These are phyloP conservation scores for Leptinotarsa juncta DNA, from an alignment of 2,888 invertebrate species.

Conservation along the genomic window DNA sequence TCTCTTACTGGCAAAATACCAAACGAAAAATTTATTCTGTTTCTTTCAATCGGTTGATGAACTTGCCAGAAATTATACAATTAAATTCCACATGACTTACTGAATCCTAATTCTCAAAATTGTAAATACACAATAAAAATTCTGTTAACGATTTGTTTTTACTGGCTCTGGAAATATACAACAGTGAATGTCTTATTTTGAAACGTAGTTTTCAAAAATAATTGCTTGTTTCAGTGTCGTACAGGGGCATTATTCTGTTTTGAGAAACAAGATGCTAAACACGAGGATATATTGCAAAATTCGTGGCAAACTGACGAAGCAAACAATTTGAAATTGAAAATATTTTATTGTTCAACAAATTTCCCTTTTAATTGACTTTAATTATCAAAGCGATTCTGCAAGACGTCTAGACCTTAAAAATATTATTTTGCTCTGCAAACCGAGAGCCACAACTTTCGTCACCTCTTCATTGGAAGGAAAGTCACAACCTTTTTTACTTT, in stretches of 20 bases:
- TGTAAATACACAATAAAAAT: slow-evolving; percentile 17
- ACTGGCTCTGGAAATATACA: not conserved
- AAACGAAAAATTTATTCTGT: not conserved
- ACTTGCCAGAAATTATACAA: slow-evolving; percentile 8
- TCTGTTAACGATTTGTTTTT: not conserved
- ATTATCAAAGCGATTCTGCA: too few relatives aligned
- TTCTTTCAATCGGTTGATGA: slow-evolving; percentile 3
- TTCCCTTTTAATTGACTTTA: too few relatives aligned
- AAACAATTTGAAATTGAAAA: too few relatives aligned
- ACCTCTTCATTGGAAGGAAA: too few relatives aligned
- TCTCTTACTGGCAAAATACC: not conserved
- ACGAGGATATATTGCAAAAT: too few relatives aligned
- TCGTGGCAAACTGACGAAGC: too few relatives aligned
- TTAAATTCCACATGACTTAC: not conserved
- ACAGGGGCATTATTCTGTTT: too few relatives aligned
- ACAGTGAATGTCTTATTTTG: not conserved
- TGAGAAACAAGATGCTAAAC: not conserved
- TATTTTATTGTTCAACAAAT: too few relatives aligned
- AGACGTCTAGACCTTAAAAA: too few relatives aligned
- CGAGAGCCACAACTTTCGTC: too few relatives aligned
- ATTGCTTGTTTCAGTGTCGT: not conserved
- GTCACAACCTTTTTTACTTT: too few relatives aligned
- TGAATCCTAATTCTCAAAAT: slow-evolving; percentile 7
- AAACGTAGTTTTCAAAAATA: not conserved
- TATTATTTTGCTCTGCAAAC: too few relatives aligned